Evolutionary conservation across 2,113 vertebrate genomes (phyloP).

Genomic region (Tetraodon nigroviridis): DNA sequence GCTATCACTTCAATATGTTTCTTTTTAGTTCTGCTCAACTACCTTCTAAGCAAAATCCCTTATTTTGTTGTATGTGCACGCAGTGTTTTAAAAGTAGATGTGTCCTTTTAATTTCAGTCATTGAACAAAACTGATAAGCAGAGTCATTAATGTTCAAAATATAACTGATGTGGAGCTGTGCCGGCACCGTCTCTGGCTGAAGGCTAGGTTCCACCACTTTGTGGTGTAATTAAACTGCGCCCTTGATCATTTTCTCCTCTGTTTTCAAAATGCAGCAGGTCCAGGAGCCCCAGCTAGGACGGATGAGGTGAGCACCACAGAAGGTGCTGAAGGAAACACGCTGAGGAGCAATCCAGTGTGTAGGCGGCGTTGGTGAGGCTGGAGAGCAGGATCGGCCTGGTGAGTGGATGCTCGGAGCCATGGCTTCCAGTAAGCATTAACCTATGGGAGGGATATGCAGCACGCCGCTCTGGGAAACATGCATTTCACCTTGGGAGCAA

Average conservation of each 20-base stretch:
- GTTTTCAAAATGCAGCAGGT: conserved; percentile 11
- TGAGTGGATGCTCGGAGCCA: conserved; percentile 10
- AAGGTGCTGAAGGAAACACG: conserved; percentile 12
- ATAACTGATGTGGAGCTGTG: background rate
- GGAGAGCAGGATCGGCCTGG: conserved; percentile 8
- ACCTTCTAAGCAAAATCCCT: background rate
- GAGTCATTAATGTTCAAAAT: conserved; percentile 14
- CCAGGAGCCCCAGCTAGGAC: conserved; percentile 6
- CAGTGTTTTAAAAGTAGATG: conserved; percentile 5
- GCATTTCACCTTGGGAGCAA: conserved; percentile 34
- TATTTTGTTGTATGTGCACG: conserved; percentile 27
- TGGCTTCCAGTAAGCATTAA: conserved; percentile 33
- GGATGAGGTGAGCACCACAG: conserved; percentile 8
- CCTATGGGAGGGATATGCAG: conserved; percentile 15
- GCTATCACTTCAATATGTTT: background rate
- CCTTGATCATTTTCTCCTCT: conserved; percentile 34
- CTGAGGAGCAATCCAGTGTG: background rate
- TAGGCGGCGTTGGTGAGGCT: conserved; percentile 1
- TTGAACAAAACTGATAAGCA: conserved; percentile 11
- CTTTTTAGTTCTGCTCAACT: conserved; percentile 10
- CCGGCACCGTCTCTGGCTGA: conserved; percentile 8
- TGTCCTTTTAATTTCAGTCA: conserved; percentile 12
- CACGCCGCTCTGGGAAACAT: conserved; percentile 21
- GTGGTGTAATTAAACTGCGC: conserved; percentile 29
- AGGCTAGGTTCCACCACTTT: conserved; percentile 30